Conservation (phyloP, 1,140 invertebrate genomes). For the Mylabris phalerata region DNA sequence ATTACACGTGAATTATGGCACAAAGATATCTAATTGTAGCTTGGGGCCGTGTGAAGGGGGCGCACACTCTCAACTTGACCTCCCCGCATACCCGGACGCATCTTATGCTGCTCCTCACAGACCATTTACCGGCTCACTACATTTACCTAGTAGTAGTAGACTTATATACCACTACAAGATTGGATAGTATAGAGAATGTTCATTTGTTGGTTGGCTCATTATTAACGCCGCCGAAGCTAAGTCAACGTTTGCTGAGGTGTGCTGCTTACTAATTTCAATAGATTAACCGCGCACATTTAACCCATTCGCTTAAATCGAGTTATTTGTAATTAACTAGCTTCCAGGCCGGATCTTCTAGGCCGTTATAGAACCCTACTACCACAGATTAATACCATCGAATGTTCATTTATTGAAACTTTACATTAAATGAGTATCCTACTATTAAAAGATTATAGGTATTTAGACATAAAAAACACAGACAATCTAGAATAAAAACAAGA, state of each 20-base stretch:
- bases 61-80: conserved; percentile 17
- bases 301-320: conserved; percentile 43
- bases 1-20: conserved; percentile 44
- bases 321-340: conserved; percentile 44
- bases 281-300: conserved; percentile 43
- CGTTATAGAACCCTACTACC: not conserved
- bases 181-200: not conserved
- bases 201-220: conserved; percentile 24
- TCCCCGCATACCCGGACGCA: conserved; percentile 11
- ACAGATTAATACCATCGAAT: conserved; percentile 24
- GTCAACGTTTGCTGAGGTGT: conserved; percentile 40
- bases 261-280: conserved; percentile 44
- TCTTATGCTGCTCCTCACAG: conserved; percentile 30
- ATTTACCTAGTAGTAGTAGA: conserved; percentile 23
- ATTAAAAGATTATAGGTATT: not conserved
- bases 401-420: conserved; percentile 23
- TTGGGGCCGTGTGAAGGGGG: conserved; percentile 29
- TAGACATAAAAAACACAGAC: not conserved
- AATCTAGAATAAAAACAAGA: conserved; percentile 22
- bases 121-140: conserved; percentile 41
- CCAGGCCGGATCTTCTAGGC: conserved; percentile 5
- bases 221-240: conserved; percentile 39
- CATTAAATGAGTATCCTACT: not conserved
- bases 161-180: not conserved
- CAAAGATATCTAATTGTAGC: conserved; percentile 45